A percentile compares a stretch with the other conserved stretches of the same genome.
phyloP scores from a whole-genome alignment of 2,797 vertebrate genomes.

The Pteronotus mesoamericanus region DNA sequence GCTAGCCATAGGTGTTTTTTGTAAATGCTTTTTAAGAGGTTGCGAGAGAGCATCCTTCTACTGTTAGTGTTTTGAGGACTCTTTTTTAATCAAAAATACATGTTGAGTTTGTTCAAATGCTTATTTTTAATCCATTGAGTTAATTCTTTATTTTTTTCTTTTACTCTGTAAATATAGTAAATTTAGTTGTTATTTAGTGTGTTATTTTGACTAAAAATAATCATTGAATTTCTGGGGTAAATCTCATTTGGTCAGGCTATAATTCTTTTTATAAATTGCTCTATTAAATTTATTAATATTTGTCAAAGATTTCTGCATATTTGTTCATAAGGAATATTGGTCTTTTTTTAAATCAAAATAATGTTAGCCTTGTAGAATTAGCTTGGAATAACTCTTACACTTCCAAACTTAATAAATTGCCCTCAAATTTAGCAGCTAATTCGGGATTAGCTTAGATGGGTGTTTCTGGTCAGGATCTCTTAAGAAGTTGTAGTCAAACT shows the following conservation, averaged over 20 bases:
- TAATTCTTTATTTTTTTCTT: neutral
- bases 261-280: neutral
- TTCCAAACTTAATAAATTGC: no score
- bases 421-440: neutral
- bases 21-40: no score
- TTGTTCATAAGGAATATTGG: neutral
- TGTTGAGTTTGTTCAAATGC: neutral
- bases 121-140: neutral
- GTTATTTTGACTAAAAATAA: neutral
- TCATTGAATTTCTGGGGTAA: neutral
- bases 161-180: neutral
- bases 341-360: neutral
- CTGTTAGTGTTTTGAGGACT: neutral
- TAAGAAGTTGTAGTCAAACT: neutral
- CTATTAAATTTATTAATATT: neutral
- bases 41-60: neutral
- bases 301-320: neutral
- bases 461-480: neutral
- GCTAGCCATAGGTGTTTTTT: no score
- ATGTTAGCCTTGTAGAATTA: neutral
- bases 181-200: neutral
- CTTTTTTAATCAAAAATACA: neutral
- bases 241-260: neutral
- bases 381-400: no score
- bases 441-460: neutral